Conservation (phyloP, 2,113 vertebrate genomes). For the Sapajus apella region DNA sequence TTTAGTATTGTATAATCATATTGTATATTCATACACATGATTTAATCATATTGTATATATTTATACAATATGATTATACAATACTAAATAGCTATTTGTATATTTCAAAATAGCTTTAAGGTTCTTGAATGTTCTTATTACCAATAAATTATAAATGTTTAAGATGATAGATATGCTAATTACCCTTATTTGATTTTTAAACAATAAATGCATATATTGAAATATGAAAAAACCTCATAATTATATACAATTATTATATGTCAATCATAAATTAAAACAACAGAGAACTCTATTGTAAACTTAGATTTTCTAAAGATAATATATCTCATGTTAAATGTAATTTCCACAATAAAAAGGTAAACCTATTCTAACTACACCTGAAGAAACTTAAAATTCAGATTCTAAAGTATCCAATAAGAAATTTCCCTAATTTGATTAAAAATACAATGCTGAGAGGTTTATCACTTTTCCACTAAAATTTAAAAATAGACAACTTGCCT, state of each 20-base stretch:
- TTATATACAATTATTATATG: not conserved
- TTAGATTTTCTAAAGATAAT: not conserved
- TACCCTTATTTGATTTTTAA: not conserved
- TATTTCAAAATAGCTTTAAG: not conserved
- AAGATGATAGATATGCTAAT: not conserved
- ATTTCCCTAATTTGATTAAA: not conserved
- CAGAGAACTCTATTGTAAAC: not conserved
- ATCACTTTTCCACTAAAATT: not conserved
- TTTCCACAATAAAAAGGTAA: not conserved
- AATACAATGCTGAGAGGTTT: not conserved
- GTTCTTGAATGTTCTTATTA: not conserved
- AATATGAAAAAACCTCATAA: not conserved
- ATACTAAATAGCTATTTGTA: not conserved
- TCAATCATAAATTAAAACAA: not conserved
- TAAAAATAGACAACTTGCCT: not conserved
- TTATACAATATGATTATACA: not conserved
- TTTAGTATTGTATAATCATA: too few species aligned
- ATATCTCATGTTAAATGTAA: not conserved
- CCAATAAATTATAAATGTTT: not conserved
- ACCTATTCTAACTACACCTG: not conserved
- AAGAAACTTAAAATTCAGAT: not conserved
- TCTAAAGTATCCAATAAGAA: not conserved
- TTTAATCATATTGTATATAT: too few species aligned
- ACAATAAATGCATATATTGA: not conserved
- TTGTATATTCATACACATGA: too few species aligned